phyloP scores from a whole-genome alignment of 2,888 invertebrate species.

The Ophion ellenae region DNA sequence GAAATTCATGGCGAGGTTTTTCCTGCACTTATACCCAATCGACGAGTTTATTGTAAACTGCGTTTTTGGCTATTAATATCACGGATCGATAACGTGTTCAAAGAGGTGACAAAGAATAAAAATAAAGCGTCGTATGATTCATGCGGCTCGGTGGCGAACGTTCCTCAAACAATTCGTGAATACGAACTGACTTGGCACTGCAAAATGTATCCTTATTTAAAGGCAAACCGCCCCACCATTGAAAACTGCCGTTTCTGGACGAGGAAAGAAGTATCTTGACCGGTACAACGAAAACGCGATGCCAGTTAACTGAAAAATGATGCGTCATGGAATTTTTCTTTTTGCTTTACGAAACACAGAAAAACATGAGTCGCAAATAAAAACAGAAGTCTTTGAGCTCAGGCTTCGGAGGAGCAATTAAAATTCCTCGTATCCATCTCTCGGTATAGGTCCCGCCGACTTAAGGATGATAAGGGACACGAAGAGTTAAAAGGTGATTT shows the following conservation, averaged over 20 bases:
- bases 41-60: background rate
- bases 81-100: background rate
- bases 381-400: too few relatives aligned
- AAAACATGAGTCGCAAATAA: too few relatives aligned
- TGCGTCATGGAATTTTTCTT: conserved; percentile 2
- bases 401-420: too few relatives aligned
- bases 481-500: too few relatives aligned
- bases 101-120: background rate
- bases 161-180: conserved; percentile 23
- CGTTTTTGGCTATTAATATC: background rate
- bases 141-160: background rate
- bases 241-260: background rate
- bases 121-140: background rate
- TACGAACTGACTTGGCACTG: conserved; percentile 26
- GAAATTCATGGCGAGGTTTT: conserved; percentile 14
- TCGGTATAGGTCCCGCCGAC: too few relatives aligned
- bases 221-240: conserved; percentile 72
- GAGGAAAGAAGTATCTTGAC: conserved; percentile 7
- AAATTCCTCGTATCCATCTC: too few relatives aligned
- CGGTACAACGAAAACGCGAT: conserved; percentile 11
- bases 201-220: conserved; percentile 74
- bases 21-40: background rate
- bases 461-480: too few relatives aligned
- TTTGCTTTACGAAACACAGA: background rate
- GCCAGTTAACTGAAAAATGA: background rate